A percentile compares a stretch with the other conserved stretches of the same genome.
Evolutionary conservation across 2,113 vertebrate species (phyloP).

Genomic region (Coptodon rendalli): DNA sequence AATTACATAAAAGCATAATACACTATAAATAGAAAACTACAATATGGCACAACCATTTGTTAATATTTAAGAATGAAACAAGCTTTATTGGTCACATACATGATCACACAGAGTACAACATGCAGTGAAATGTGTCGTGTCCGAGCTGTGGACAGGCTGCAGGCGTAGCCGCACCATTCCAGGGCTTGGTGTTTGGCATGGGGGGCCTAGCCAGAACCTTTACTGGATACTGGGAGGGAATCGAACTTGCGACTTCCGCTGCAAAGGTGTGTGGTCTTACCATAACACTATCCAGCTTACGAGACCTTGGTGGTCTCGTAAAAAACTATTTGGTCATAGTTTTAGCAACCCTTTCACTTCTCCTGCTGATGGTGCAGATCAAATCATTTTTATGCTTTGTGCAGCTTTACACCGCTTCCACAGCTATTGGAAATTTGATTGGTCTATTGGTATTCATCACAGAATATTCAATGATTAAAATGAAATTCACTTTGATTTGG

Average conservation of each 20-base stretch:
- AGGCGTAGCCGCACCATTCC: not conserved
- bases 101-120: not conserved
- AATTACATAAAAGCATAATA: not conserved
- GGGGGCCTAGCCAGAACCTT: not conserved
- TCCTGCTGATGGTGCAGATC: not conserved
- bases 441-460: not conserved
- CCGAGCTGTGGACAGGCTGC: not conserved
- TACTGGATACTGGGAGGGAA: not conserved
- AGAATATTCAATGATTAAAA: not conserved
- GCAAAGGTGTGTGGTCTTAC: not conserved
- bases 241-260: not conserved
- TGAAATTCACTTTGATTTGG: not conserved
- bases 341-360: not conserved
- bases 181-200: not conserved
- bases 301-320: too few species aligned
- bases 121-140: not conserved
- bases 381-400: not conserved
- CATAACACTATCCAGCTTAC: not conserved
- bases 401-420: not conserved
- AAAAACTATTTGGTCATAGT: not conserved
- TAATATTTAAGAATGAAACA: not conserved
- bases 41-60: not conserved
- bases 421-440: not conserved
- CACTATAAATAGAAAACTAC: not conserved
- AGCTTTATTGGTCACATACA: not conserved